Percentiles rank a stretch among this genome's conserved stretches.
Evolutionary conservation across 1,140 invertebrate species (phyloP).

Genomic region (Goniozus legneri): DNA sequence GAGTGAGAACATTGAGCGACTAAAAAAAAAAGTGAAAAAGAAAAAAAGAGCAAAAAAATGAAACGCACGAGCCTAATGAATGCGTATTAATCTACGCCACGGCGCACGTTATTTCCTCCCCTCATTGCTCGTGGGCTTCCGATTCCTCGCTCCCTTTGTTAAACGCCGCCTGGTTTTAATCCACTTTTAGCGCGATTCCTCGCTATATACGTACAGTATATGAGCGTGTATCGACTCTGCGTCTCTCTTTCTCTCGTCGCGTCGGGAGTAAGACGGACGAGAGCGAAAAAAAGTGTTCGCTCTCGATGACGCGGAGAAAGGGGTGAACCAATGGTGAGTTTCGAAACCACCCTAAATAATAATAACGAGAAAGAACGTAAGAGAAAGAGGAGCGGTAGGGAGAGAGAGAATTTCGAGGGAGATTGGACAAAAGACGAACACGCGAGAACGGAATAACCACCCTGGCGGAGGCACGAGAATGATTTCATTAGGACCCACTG

Average conservation of each 20-base stretch:
- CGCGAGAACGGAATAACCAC: too few species aligned
- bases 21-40: too few species aligned
- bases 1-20: not conserved
- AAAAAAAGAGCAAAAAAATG: too few species aligned
- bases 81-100: slow-evolving; percentile 6
- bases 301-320: too few species aligned
- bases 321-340: too few species aligned
- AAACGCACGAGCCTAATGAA: not conserved
- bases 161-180: slow-evolving; percentile 14
- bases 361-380: too few species aligned
- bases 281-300: slow-evolving; percentile 17
- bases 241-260: slow-evolving; percentile 1
- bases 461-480: slow-evolving; percentile 30
- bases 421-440: slow-evolving; percentile 16
- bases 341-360: too few species aligned
- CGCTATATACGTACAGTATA: slow-evolving; percentile 17
- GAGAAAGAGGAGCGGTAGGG: too few species aligned
- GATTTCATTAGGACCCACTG: slow-evolving; percentile 41
- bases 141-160: not conserved
- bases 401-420: slow-evolving; percentile 4
- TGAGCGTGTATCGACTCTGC: slow-evolving; percentile 31
- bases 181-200: not conserved
- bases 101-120: slow-evolving; percentile 8
- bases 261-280: slow-evolving; percentile 4
- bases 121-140: slow-evolving; percentile 2